Base-by-base conservation (phyloP, 2,888 invertebrate genomes). In the Minunthozetes semirufus region DNA sequence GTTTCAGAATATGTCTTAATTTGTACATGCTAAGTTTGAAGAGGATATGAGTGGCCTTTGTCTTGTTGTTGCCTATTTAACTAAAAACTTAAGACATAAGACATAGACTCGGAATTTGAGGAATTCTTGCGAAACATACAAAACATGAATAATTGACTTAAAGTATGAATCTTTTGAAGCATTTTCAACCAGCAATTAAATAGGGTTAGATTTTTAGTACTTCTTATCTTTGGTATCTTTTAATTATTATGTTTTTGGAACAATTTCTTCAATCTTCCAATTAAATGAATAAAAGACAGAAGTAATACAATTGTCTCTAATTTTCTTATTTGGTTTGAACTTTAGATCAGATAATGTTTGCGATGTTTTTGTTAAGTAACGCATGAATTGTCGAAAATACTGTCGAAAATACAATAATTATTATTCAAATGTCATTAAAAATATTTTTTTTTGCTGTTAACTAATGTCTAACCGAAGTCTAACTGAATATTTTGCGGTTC, bases 401-500 rank as follows among this genome's bases (percentile, higher is more conserved):
- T 11, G 56, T 53, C 4, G 22, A 8, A 53, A 3, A 11, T 3
- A 11, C 15, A n/a, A 29, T 63, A 63, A 63, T 63, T 33, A 63
- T 33, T 11, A 33, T 33, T 63, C 33, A 33, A 33, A 63, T 33
- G n/a, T 33, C 63, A 63, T 63, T 63, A 33, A 63, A 63, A 33
- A 2, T 33, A 9, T 17, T 63, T 33, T 17, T 63, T n/a, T 63
- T 63, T 13, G 29, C 1, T 4, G 11, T 1, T 9, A 63, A 13
- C 1, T 33, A 33, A 27, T 63, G 4, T 6, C n/a, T 33, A 63
- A 63, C 29, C 29, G n/a, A 17, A 63, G 33, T 63, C 9, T 63
- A 63, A 63, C 33, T 63, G n/a, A 63, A 33, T 38, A 27, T 63
- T 63, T 63, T 33, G 6, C n/a, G 33, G 63, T 63, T 33, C 63